phyloP scores from a whole-genome alignment of 2,888 invertebrate species.

The Halocaridina rubra region DNA sequence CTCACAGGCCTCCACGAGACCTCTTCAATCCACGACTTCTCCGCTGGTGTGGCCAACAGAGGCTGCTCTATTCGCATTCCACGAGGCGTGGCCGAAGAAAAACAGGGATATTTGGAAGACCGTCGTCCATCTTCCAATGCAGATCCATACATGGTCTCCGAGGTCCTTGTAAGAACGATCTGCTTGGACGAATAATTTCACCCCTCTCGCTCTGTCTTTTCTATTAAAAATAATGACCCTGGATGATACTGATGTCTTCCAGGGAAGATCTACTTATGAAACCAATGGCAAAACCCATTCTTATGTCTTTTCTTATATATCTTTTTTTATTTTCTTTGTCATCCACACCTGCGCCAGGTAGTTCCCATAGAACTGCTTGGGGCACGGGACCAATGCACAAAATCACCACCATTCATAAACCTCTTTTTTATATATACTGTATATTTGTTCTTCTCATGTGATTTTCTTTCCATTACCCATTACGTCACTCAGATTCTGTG shows the following conservation, averaged over 20 bases:
- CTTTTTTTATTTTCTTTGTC: too few relatives aligned
- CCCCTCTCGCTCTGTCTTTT: too few relatives aligned
- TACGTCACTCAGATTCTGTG: too few relatives aligned
- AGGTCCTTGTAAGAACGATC: conserved; percentile 66
- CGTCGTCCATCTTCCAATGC: conserved; percentile 87
- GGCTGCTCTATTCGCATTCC: conserved; percentile 72
- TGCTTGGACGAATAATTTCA: conserved; percentile 65
- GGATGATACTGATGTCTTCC: background rate
- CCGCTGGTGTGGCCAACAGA: conserved; percentile 71
- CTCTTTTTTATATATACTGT: too few relatives aligned
- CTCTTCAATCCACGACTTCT: conserved; percentile 72
- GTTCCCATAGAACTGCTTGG: too few relatives aligned
- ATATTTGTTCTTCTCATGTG: too few relatives aligned
- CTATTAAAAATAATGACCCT: too few relatives aligned
- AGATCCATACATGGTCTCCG: conserved; percentile 67
- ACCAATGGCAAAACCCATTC: background rate
- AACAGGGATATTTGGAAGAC: conserved; percentile 71
- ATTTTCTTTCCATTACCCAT: too few relatives aligned
- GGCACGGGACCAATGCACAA: too few relatives aligned
- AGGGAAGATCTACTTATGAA: background rate
- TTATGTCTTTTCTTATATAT: too few relatives aligned
- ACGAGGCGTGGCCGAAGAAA: conserved; percentile 69
- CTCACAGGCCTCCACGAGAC: conserved; percentile 82
- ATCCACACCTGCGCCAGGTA: too few relatives aligned
- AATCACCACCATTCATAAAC: too few relatives aligned